Evolutionary conservation across 1,140 invertebrate genomes (phyloP), one percentile per base, ranked within the genome.

Genomic region (Calliphora vicina): DNA sequence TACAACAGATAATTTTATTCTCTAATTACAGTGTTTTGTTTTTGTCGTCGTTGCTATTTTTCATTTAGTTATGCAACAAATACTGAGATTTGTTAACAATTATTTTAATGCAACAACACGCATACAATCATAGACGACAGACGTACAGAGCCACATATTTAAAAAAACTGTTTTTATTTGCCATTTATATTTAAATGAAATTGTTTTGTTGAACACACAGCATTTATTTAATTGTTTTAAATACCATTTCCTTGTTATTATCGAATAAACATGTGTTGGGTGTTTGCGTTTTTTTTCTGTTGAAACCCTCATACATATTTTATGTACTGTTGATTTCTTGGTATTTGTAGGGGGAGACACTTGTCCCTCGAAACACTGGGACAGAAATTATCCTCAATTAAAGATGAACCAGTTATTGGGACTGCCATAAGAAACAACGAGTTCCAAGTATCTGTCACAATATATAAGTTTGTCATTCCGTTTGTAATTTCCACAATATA

Each of bases 221-320:
- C 20, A 67, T 67, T 67, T 67, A 23, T 67, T 67, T 67, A 67
- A 67, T 67, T 67, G 61, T 67, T 67, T 67, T 67, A 67, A 67
- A 67, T 67, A 9, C 61, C 61, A 67, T 67, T 67, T 67, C 61
- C 61, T 67, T 67, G 61, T 67, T 67, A 67, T 67, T 67, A 67
- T 23, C 61, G 61, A 23, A 67, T 67, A 23, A 67, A 67, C n/a
- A 67, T 23, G n/a, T 67, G 61, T 67, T 57, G 50, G 15, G 50
- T 57, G 50, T 57, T 57, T 13, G 50, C 15, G 25, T 23, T 67
- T 67, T 67, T 12, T n/a, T n/a, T n/a, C n/a, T n/a, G n/a, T n/a
- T n/a, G n/a, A n/a, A n/a, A n/a, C 10, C n/a, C 9, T 25, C 23
- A 17, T 8, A 17, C 50, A 1, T 15, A 57, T 57, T 5, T 23